Base-by-base conservation (phyloP, 2,113 vertebrate species). In the Oceanodroma tethys region DNA sequence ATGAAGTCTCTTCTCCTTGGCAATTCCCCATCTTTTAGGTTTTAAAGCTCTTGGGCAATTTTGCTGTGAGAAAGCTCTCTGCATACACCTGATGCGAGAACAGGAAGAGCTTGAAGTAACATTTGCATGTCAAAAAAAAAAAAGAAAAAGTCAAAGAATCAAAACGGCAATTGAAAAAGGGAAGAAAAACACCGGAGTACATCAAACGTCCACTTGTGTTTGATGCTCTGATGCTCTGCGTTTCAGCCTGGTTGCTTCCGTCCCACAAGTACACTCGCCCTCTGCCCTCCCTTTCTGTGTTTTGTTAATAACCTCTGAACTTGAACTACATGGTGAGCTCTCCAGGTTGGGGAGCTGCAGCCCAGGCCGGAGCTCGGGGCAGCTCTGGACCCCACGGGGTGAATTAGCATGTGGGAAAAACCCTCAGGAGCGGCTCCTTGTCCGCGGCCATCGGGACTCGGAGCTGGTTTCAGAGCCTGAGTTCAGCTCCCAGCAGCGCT, bases 391-490 rank as follows among this genome's bases (percentile, higher is more conserved):
- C 20, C 25, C 47, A 5, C 0, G 9, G 53, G 21, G 8, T 55
- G n/a, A 74, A 32, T 74, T 36, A 55, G 7, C 20, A 26, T 0
- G 1, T 55, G 63, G 63, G 40, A 40, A 73, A 63, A 59, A 7
- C 4, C 38, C 23, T 6, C 16, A 6, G 23, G 19, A 66, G 45
- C 8, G 0, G 27, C 43, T 65, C 38, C 22, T 34, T 4, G 3
- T 30, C 40, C 2, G 0, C 6, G 2, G 29, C 62, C 16, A 0
- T 19, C 1, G 1, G 43, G 73, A 50, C 29, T 7, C 0, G 2
- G 38, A 22, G 38, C 52, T 73, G 45, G 34, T 80, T 86, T 52
- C 19, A 23, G 83, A 92, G 68, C 83, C 30, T 4, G 14, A 32
- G 75, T 5, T 53, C 42, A 65, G 32, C 26, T 73, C 15, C 27